Percentiles rank a stretch among this genome's conserved stretches.
phyloP scores from a whole-genome alignment of 2,797 vertebrate genomes.

The Geotrypetes seraphini region DNA sequence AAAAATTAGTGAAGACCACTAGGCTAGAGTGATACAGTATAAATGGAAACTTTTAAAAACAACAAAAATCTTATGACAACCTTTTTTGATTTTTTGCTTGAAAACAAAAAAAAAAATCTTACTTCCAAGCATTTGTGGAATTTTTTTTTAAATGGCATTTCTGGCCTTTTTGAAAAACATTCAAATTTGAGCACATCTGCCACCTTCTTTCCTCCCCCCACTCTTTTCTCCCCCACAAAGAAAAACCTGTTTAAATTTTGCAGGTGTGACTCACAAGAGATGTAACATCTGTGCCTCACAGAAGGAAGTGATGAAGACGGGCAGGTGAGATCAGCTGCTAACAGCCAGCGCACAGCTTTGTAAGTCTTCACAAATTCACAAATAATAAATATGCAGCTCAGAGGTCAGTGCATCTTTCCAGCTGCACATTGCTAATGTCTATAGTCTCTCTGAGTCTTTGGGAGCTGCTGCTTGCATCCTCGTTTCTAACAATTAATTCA shows the following conservation, averaged over 20 bases:
- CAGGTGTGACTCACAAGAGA: constrained; percentile 41
- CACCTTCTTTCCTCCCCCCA: constrained; percentile 5
- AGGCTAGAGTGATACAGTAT: too few relatives aligned
- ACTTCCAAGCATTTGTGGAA: constrained; percentile 15
- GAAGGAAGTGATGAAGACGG: constrained; percentile 25
- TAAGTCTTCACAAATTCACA: constrained; percentile 35
- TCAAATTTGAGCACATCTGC: constrained; percentile 40
- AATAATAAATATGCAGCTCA: constrained; percentile 26
- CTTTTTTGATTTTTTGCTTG: too few relatives aligned
- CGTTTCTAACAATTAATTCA: neutral
- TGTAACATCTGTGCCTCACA: constrained; percentile 40
- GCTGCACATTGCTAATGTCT: constrained; percentile 19
- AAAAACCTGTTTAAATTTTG: constrained; percentile 30
- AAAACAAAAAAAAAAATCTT: neutral
- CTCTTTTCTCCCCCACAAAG: too few relatives aligned
- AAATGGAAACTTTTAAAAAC: too few relatives aligned
- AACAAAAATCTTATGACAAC: too few relatives aligned
- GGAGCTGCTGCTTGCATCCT: constrained; percentile 7
- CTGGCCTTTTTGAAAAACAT: constrained; percentile 10
- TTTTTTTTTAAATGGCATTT: constrained; percentile 5
- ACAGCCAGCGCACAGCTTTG: constrained; percentile 17
- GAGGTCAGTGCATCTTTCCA: constrained; percentile 28
- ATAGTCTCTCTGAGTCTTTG: constrained; percentile 3
- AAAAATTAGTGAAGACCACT: too few relatives aligned
- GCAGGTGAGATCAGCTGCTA: constrained; percentile 37